phyloP scores from a whole-genome alignment of 2,888 invertebrate species.

The Eilema griseolum region DNA sequence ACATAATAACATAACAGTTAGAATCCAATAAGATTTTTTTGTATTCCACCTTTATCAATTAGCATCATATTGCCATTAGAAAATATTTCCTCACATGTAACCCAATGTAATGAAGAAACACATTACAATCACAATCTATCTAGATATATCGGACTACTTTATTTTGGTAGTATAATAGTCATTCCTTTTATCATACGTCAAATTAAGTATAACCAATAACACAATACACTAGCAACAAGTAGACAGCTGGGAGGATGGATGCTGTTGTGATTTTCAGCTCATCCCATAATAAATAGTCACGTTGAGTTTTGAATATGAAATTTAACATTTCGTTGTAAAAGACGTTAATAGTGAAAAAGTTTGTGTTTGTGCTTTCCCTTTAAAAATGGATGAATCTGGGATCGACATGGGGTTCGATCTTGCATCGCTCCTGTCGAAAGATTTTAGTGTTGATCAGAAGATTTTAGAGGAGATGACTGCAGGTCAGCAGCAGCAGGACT shows the following conservation, averaged over 20 bases:
- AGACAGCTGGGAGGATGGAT: constrained; percentile 84
- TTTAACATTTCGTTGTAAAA: constrained; percentile 58
- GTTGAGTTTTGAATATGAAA: constrained; percentile 71
- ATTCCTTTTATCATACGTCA: constrained; percentile 69
- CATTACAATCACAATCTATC: constrained; percentile 25
- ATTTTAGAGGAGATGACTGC: constrained; percentile 86
- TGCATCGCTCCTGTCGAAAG: constrained; percentile 86
- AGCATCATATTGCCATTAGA: constrained; percentile 35
- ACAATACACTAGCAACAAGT: constrained; percentile 77
- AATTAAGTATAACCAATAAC: constrained; percentile 65
- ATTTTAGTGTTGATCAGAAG: constrained; percentile 83
- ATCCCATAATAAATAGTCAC: constrained; percentile 67
- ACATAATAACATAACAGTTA: too few relatives aligned
- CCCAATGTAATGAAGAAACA: constrained; percentile 41
- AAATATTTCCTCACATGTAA: constrained; percentile 31
- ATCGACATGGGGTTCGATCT: constrained; percentile 89
- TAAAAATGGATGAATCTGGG: constrained; percentile 88
- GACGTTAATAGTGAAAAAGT: constrained; percentile 70
- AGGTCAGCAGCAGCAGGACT: constrained; percentile 86
- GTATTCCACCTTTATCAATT: constrained; percentile 1
- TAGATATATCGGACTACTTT: constrained; percentile 39
- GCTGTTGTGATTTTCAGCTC: constrained; percentile 70
- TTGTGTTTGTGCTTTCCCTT: constrained; percentile 54
- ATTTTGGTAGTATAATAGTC: constrained; percentile 64
- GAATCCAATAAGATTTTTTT: neutral